Evolutionary conservation across 2,888 invertebrate species (phyloP), one percentile per base, ranked within the genome.

Genomic region (Laothoe populi): DNA sequence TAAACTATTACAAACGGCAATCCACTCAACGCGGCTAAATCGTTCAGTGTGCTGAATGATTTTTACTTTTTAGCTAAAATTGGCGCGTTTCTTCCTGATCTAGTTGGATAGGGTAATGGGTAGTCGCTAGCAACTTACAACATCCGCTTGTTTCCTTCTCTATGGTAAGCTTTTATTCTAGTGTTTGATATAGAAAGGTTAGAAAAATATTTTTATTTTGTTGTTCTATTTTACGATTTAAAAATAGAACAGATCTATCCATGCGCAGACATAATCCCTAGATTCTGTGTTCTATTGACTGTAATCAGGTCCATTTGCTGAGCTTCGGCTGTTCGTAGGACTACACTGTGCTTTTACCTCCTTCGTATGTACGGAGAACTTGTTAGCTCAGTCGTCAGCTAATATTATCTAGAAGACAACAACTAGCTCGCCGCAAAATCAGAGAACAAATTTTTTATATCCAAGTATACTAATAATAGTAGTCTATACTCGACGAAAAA

Each of bases 91-190:
- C 71, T 69, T 71, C 70, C 77, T 78, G 73, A 77, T 77, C 77
- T 78, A 74, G 79, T 81, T 84, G n/a, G n/a, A n/a, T n/a, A n/a
- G n/a, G n/a, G n/a, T 87, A 87, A 86, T 84, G 84, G 85, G 79
- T 73, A 83, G 78, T 76, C 74, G 72, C 75, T 77, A 70, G 72
- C 76, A 77, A 75, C 74, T 78, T 76, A 77, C 79, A 81, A 82
- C 81, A 83, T 84, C 81, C 83, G 81, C 77, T 82, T 73, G 84
- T 86, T 86, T 81, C 79, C 79, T 81, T 83, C 81, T 81, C 67
- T 77, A 78, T 79, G 77, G 77, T 81, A 82, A 78, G 75, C 71
- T 70, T 79, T 73, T 69, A 71, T 70, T 76, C 19, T 79, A 74
- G 67, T 71, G 73, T 66, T 61, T 66, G 59, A 64, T 64, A 24